Percentiles rank a stretch among this genome's conserved stretches.
phyloP scores from a whole-genome alignment of 2,888 invertebrate species.

The Terebella lapidaria region DNA sequence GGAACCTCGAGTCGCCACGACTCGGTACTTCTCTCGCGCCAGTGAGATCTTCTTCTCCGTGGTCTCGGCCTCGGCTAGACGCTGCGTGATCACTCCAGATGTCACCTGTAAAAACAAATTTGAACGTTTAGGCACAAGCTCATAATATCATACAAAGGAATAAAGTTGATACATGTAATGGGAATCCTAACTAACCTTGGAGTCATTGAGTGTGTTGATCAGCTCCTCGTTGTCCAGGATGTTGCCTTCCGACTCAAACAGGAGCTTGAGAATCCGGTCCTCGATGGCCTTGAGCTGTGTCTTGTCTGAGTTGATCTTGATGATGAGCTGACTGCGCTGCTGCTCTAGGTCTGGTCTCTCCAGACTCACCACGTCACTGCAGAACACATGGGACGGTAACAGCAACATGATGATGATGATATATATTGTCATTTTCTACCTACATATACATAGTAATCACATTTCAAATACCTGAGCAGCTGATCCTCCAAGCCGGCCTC shows the following conservation, averaged over 20 bases:
- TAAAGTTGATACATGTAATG: background rate
- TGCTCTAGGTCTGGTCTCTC: slow-evolving; percentile 55
- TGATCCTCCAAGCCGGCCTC: slow-evolving; percentile 52
- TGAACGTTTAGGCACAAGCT: background rate
- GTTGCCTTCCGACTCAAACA: slow-evolving; percentile 55
- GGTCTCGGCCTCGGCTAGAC: slow-evolving; percentile 51
- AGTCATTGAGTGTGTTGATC: slow-evolving; percentile 54
- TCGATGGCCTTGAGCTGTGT: slow-evolving; percentile 54
- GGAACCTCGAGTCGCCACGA: slow-evolving; percentile 53
- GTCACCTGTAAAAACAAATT: slow-evolving; percentile 39
- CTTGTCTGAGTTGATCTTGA: slow-evolving; percentile 52
- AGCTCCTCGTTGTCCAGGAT: slow-evolving; percentile 55
- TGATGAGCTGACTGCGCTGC: slow-evolving; percentile 52
- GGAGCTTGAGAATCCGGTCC: slow-evolving; percentile 53
- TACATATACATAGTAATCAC: too few relatives aligned
- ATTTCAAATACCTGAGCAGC: slow-evolving; percentile 47
- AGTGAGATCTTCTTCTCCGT: slow-evolving; percentile 52
- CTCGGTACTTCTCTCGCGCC: slow-evolving; percentile 53
- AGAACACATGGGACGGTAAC: slow-evolving; percentile 8
- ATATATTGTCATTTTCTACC: too few relatives aligned
- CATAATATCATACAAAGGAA: too few relatives aligned
- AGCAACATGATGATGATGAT: slow-evolving; percentile 4
- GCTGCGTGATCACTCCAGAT: slow-evolving; percentile 49
- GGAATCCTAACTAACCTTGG: slow-evolving; percentile 43
- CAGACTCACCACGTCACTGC: slow-evolving; percentile 52